These are phyloP conservation scores for Thaleichthys pacificus DNA, from an alignment of 2,797 vertebrate genomes.

Conservation along the genomic window DNA sequence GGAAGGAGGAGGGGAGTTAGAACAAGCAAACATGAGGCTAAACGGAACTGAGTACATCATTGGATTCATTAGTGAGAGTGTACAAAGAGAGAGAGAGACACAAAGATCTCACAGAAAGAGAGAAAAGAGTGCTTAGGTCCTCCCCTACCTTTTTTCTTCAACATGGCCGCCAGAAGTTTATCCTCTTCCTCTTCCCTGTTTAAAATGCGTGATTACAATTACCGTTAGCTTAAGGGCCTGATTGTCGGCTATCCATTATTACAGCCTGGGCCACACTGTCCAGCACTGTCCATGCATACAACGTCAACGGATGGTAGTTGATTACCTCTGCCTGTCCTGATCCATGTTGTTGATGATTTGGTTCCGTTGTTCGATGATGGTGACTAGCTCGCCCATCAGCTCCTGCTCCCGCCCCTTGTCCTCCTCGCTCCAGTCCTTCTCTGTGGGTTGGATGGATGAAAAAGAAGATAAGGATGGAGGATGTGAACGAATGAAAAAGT, in stretches of 20 bases:
- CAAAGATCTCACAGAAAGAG: neutral
- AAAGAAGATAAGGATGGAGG: conserved; percentile 2
- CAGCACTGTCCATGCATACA: neutral
- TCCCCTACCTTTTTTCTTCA: conserved; percentile 91
- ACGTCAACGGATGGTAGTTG: neutral
- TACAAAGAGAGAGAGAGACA: neutral
- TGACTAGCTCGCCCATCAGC: conserved; percentile 92
- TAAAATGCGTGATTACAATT: conserved; percentile 30
- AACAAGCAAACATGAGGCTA: neutral
- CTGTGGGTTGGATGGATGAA: conserved; percentile 59
- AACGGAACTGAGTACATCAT: neutral
- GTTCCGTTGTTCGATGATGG: conserved; percentile 95
- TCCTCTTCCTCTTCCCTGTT: conserved; percentile 97
- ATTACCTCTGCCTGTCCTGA: conserved; percentile 93
- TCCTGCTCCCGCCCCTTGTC: conserved; percentile 90
- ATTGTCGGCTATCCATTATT: neutral
- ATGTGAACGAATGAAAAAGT: neutral
- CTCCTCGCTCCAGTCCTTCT: conserved; percentile 95
- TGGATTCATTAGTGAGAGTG: neutral
- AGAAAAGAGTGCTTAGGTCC: neutral
- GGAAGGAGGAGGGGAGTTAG: conserved; percentile 25
- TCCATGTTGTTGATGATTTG: conserved; percentile 96
- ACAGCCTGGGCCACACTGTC: neutral
- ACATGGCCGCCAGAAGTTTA: conserved; percentile 92
- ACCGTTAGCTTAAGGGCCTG: neutral